Conservation (phyloP, 2,797 vertebrate species). For the Xyrichtys novacula region DNA sequence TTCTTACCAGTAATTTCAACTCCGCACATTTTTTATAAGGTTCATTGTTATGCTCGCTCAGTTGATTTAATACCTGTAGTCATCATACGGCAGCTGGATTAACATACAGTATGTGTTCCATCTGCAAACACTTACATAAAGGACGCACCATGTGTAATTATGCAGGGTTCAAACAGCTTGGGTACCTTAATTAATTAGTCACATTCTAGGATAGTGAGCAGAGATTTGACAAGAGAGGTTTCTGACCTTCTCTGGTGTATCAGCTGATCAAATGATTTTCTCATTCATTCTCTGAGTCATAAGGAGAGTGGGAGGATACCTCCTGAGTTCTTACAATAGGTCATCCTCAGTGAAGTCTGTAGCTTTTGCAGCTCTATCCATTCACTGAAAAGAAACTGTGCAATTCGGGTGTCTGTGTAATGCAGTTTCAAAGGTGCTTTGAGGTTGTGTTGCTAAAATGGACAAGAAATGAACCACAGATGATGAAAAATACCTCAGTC, state of each 20-base stretch:
- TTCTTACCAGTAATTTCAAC: neutral
- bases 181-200: slow-evolving; percentile 31
- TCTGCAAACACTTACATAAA: slow-evolving; percentile 31
- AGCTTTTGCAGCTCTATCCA: too few species aligned
- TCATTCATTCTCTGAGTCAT: neutral
- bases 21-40: neutral
- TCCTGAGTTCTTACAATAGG: neutral
- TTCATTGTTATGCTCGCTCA: slow-evolving; percentile 3
- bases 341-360: too few species aligned
- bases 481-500: too few species aligned
- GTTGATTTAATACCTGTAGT: slow-evolving; percentile 22
- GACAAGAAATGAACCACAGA: too few species aligned
- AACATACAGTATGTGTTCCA: slow-evolving; percentile 17
- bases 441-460: too few species aligned
- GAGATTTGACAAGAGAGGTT: slow-evolving; percentile 25
- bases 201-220: slow-evolving; percentile 12
- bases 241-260: slow-evolving; percentile 21
- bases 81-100: slow-evolving; percentile 15
- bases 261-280: slow-evolving; percentile 2
- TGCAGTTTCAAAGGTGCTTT: too few species aligned
- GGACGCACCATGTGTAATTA: slow-evolving; percentile 19
- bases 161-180: slow-evolving; percentile 30
- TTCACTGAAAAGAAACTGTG: too few species aligned
- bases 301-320: neutral
- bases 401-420: too few species aligned